These are phyloP conservation scores for Ciona savignyi DNA, from an alignment of 23 tunicate genomes.

Conservation along the genomic window DNA sequence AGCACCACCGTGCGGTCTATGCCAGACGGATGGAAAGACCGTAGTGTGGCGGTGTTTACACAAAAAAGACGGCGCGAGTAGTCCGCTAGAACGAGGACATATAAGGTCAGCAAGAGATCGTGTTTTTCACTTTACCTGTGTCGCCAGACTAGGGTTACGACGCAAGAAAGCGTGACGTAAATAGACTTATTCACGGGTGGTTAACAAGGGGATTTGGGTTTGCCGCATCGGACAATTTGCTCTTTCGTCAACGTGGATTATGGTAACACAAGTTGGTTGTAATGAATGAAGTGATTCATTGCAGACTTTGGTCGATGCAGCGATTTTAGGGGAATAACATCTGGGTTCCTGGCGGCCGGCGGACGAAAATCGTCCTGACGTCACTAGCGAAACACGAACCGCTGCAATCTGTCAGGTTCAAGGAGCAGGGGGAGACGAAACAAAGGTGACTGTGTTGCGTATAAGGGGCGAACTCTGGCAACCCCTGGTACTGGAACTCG, in stretches of 20 bases:
- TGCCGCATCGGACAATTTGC: not conserved
- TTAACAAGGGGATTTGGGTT: not conserved
- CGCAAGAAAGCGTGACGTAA: not conserved
- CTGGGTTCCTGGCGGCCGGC: not conserved
- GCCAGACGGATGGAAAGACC: too few species aligned
- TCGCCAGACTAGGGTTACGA: not conserved
- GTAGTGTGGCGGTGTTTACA: too few species aligned
- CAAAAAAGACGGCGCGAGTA: not conserved
- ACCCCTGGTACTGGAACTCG: too few species aligned
- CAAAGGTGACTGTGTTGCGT: not conserved
- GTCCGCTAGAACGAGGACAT: not conserved
- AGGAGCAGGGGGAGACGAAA: not conserved
- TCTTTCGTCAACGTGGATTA: not conserved
- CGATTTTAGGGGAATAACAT: not conserved
- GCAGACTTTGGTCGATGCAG: not conserved
- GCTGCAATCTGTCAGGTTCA: not conserved
- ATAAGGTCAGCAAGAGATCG: not conserved
- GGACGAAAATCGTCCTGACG: not conserved
- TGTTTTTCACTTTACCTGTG: not conserved
- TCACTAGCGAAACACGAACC: not conserved
- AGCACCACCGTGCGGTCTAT: too few species aligned
- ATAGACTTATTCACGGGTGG: not conserved
- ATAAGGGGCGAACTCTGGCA: too few species aligned
- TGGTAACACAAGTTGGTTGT: not conserved
- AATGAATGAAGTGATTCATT: not conserved